Percentiles rank a stretch among this genome's conserved stretches.
Evolutionary conservation across 2,797 vertebrate genomes (phyloP).

Genomic region (Martes flavigula): DNA sequence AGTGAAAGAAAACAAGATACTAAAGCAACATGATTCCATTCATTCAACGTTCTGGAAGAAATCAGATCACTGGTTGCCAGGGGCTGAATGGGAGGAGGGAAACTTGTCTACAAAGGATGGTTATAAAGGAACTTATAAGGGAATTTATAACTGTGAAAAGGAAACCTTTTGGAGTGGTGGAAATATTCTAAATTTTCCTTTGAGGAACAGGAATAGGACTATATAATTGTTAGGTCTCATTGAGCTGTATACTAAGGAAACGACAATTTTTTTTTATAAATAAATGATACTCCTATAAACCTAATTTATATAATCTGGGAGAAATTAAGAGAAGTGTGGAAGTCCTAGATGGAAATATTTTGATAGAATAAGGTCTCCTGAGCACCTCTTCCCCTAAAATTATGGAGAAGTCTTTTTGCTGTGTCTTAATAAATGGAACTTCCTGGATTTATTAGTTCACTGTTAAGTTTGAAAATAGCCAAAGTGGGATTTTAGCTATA

Average conservation of each 20-base stretch:
- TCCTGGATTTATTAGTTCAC: not conserved
- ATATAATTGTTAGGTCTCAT: not conserved
- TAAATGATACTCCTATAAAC: not conserved
- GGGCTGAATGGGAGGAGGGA: accelerated
- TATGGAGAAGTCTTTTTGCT: not conserved
- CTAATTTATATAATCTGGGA: not conserved
- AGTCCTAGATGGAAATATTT: not conserved
- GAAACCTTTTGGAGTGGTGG: not conserved
- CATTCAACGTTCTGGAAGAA: not conserved
- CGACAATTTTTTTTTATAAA: not conserved
- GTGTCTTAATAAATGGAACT: not conserved
- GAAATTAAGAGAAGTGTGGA: not conserved
- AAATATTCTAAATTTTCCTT: not conserved
- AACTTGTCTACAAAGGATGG: not conserved
- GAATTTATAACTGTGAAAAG: not conserved
- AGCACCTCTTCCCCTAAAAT: not conserved
- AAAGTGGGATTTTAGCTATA: not conserved
- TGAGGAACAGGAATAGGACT: not conserved
- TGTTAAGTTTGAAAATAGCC: not conserved
- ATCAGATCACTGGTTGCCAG: not conserved
- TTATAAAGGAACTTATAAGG: not conserved
- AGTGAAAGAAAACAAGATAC: not conserved
- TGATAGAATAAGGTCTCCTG: not conserved
- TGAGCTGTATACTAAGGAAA: not conserved
- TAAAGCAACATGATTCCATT: not conserved